These are phyloP conservation scores for Leptatherina wallacei DNA, from an alignment of 2,797 vertebrate genomes.

Conservation along the genomic window DNA sequence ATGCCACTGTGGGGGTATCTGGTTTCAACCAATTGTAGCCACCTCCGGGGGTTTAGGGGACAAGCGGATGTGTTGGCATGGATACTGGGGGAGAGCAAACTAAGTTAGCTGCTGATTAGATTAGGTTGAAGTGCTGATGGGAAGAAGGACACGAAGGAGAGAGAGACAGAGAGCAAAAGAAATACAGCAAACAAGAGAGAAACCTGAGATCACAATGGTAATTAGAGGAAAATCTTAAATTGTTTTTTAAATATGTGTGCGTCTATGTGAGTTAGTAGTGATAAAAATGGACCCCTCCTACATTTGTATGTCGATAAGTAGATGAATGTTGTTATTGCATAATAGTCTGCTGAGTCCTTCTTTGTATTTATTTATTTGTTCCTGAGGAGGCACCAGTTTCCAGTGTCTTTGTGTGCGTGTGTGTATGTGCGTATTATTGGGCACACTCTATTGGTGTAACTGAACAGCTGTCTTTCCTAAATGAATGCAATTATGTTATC, in stretches of 20 bases:
- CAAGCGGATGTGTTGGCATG: slow-evolving; percentile 93
- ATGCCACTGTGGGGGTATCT: slow-evolving; percentile 92
- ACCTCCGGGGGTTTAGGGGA: slow-evolving; percentile 87
- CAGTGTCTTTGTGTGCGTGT: background rate
- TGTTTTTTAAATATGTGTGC: slow-evolving; percentile 54
- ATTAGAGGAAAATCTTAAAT: slow-evolving; percentile 50
- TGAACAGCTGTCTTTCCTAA: slow-evolving; percentile 74
- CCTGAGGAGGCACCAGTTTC: slow-evolving; percentile 9
- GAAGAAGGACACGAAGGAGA: slow-evolving; percentile 82
- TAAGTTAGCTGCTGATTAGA: slow-evolving; percentile 96
- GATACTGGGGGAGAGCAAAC: slow-evolving; percentile 93
- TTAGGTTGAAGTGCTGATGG: slow-evolving; percentile 95
- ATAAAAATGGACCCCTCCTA: slow-evolving; percentile 26
- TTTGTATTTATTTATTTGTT: slow-evolving; percentile 12
- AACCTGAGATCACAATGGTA: slow-evolving; percentile 68
- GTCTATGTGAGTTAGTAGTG: background rate
- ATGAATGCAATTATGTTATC: slow-evolving; percentile 75
- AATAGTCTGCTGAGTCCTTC: background rate
- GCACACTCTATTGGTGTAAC: slow-evolving; percentile 63
- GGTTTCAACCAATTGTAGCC: slow-evolving; percentile 95
- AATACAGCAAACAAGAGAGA: slow-evolving; percentile 48
- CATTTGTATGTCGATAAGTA: slow-evolving; percentile 29
- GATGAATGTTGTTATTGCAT: slow-evolving; percentile 1
- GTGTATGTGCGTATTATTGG: slow-evolving; percentile 12
- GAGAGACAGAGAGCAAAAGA: slow-evolving; percentile 41